Evolutionary conservation across 2,888 invertebrate species (phyloP), one percentile per base, ranked within the genome.

Genomic region (Chrysomela aeneicollis): DNA sequence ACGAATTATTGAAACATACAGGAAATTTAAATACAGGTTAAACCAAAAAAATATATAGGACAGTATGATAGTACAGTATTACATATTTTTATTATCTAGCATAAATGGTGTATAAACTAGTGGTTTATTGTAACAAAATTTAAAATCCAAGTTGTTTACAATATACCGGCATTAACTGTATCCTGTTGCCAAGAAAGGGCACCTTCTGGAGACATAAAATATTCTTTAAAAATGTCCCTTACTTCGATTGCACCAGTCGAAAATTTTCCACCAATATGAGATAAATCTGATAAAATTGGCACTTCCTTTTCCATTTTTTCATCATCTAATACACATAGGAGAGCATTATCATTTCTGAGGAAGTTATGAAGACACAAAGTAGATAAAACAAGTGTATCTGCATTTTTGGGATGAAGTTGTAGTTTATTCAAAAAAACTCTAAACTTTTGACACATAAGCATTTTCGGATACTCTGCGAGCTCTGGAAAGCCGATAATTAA

Each of bases 241-340:
- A 68, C 52, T 59, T 50, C 50, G 18, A 21, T 50, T 53, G 60
- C 59, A 63, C 61, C 47, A 12, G 15, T 57, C 46, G 62, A 64
- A 50, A 42, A 42, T 64, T 55, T 68, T 62, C 65, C 68, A 55
- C 55, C 55, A 65, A 60, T 59, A 57, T 68, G 62, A 19, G 61
- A 50, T 47, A 62, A 58, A 59, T 37, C 17, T 19, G 32, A 19
- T 19, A 65, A 57, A 57, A 65, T 65, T 32, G 60, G 37, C 19
- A 55, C 35, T 42, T 59, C 35, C 54, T 63, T 68, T 59, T 65
- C 62, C 19, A 35, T 52, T 50, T 55, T 65, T 52, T 65, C 65
- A 46, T 61, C 60, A 50, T 65, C 62, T 57, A 63, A 32, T 61
- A 61, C 30, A 19, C 55, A n/a, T 51, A 51, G n/a, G 22, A 51